Conservation (phyloP, 2,888 invertebrate genomes). For the Trachelus iudaicus region DNA sequence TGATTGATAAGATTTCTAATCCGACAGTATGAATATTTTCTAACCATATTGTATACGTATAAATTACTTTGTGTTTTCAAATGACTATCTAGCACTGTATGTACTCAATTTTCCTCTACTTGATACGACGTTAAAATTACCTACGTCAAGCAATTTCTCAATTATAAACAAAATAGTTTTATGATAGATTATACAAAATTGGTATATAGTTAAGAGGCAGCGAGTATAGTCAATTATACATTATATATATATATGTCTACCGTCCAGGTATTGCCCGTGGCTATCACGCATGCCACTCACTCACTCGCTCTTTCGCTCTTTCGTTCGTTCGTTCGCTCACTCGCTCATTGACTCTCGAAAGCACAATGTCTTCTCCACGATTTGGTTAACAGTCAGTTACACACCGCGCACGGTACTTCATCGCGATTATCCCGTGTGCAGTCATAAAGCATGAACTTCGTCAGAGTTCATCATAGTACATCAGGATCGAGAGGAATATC, state of each 20-base stretch:
- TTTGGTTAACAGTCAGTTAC: constrained; percentile 43
- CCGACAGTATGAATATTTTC: not conserved
- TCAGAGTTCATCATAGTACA: not conserved
- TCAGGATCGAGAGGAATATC: too few species aligned
- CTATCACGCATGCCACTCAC: constrained; percentile 19
- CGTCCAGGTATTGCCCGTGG: not conserved
- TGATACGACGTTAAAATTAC: too few species aligned
- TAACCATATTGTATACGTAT: not conserved
- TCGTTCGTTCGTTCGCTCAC: not conserved
- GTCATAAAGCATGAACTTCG: not conserved
- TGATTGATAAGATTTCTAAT: not conserved
- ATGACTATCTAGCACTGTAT: not conserved
- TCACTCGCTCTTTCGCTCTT: not conserved
- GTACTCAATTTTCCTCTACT: too few species aligned
- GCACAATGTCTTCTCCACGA: constrained; percentile 30
- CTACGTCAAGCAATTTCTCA: not conserved
- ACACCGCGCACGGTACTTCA: constrained; percentile 45
- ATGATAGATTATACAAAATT: not conserved
- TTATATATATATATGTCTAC: not conserved
- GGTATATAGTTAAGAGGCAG: not conserved
- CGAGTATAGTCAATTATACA: not conserved
- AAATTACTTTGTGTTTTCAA: not conserved
- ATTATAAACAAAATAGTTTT: not conserved
- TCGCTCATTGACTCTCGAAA: not conserved
- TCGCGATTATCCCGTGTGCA: not conserved